These are phyloP conservation scores for Gobiocypris rarus DNA, from an alignment of 2,113 vertebrate genomes.

Conservation along the genomic window DNA sequence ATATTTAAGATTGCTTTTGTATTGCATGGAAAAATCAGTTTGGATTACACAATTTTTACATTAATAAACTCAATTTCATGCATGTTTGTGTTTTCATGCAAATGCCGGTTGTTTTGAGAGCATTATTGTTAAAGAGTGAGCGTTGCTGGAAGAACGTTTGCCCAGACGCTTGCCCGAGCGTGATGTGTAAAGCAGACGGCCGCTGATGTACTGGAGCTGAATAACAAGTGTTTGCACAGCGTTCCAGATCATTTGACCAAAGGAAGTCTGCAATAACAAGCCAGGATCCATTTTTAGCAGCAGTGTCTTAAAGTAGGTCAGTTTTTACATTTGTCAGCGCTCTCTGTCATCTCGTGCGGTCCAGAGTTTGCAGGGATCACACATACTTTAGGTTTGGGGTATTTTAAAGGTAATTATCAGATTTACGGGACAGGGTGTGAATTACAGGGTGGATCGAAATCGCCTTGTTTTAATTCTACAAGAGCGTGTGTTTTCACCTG, in stretches of 20 bases:
- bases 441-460: not conserved
- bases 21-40: too few relatives aligned
- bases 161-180: too few relatives aligned
- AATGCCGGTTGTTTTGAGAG: too few relatives aligned
- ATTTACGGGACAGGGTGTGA: slow-evolving; percentile 2
- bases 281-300: not conserved
- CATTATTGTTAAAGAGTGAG: too few relatives aligned
- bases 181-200: not conserved
- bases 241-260: not conserved
- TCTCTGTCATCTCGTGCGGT: slow-evolving; percentile 37
- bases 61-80: too few relatives aligned
- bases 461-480: not conserved
- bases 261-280: not conserved
- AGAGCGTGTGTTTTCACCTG: too few relatives aligned
- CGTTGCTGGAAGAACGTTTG: too few relatives aligned
- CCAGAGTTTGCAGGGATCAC: not conserved
- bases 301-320: not conserved
- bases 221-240: not conserved
- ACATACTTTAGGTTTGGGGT: not conserved
- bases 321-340: slow-evolving; percentile 33
- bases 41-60: too few relatives aligned
- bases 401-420: slow-evolving; percentile 12
- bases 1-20: too few relatives aligned
- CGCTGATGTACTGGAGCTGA: not conserved
- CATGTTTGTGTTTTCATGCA: too few relatives aligned